Base-by-base conservation (phyloP, 2,888 invertebrate genomes). In the Tethea ocularis region DNA sequence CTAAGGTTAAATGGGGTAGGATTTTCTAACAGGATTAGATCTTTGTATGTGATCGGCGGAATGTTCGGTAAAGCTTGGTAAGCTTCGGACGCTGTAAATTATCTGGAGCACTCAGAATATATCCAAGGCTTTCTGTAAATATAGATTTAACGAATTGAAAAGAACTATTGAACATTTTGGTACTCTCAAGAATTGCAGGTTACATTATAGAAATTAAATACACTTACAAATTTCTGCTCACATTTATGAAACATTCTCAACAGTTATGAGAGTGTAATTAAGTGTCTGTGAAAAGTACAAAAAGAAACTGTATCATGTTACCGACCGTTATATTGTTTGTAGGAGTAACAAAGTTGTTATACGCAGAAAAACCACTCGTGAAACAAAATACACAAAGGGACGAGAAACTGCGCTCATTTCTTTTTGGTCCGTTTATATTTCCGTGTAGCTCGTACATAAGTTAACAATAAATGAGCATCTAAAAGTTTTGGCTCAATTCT, bases 391-490 rank as follows among this genome's bases (percentile, higher is more conserved):
- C 65, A 68, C 57, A 65, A 66, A 62, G 63, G 58, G 52, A 62
- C 57, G 52, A 56, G 59, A 62, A 62, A 68, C 67, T 66, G 61
- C 67, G 61, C 58, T 60, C 68, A 69, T 71, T 69, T 63, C 65
- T 72, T 69, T 69, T 62, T 60, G 52, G 58, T 67, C 68, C 46
- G 46, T 46, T 64, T 71, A 71, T 71, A 66, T 68, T 53, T 64
- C 62, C 59, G 60, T 63, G 62, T 68, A 52, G 61, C 58, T 53
- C 58, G 65, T 59, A 62, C 57, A 61, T 58, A 66, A 64, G 63
- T 66, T 67, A 71, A 74, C 74, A 74, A 77, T 72, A 74, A 78
- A 77, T 75, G 74, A 72, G 69, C 58, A 63, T 63, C 65, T 56
- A 60, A 69, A 77, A 68, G 68, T 77, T 71, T 53, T 57, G 63